Percentiles rank a stretch among this genome's conserved stretches.
Conservation (phyloP, 2,797 vertebrate species). For the Echeneis naucrates region DNA sequence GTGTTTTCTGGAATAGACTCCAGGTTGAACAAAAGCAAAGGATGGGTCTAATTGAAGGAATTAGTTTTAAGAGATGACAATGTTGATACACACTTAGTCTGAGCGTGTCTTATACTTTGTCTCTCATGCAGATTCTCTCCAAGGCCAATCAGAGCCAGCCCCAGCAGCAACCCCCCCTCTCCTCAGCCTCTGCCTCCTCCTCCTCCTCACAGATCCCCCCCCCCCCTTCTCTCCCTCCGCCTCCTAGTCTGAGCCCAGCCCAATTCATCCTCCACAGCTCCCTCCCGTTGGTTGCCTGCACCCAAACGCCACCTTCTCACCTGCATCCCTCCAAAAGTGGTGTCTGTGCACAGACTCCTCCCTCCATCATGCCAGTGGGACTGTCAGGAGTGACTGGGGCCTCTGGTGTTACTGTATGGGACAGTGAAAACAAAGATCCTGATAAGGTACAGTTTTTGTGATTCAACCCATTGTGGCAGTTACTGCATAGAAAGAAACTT, state of each 20-base stretch:
- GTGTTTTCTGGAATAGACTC: too few relatives aligned
- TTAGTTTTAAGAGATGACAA: not conserved
- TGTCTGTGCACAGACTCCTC: slow-evolving; percentile 84
- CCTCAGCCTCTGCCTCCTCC: slow-evolving; percentile 82
- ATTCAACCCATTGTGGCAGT: not conserved
- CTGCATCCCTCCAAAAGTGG: slow-evolving; percentile 80
- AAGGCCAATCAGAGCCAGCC: slow-evolving; percentile 88
- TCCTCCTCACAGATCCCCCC: slow-evolving; percentile 83
- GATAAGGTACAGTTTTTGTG: slow-evolving; percentile 79
- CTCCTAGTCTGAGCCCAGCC: slow-evolving; percentile 79
- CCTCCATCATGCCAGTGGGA: slow-evolving; percentile 71
- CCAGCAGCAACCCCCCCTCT: slow-evolving; percentile 75
- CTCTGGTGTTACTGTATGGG: slow-evolving; percentile 79
- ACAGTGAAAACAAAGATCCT: slow-evolving; percentile 86
- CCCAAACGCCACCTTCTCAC: slow-evolving; percentile 87
- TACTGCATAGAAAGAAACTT: not conserved
- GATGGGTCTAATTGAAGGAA: not conserved
- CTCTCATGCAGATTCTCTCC: slow-evolving; percentile 88
- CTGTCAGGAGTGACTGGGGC: slow-evolving; percentile 72
- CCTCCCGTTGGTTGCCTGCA: slow-evolving; percentile 88
- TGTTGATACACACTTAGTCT: not conserved
- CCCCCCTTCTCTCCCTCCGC: slow-evolving; percentile 81
- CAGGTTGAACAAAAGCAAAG: too few relatives aligned
- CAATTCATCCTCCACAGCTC: slow-evolving; percentile 90
- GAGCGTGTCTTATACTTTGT: not conserved